These are phyloP conservation scores for Erethizon dorsatum DNA, from an alignment of 2,797 vertebrate species.

Conservation along the genomic window DNA sequence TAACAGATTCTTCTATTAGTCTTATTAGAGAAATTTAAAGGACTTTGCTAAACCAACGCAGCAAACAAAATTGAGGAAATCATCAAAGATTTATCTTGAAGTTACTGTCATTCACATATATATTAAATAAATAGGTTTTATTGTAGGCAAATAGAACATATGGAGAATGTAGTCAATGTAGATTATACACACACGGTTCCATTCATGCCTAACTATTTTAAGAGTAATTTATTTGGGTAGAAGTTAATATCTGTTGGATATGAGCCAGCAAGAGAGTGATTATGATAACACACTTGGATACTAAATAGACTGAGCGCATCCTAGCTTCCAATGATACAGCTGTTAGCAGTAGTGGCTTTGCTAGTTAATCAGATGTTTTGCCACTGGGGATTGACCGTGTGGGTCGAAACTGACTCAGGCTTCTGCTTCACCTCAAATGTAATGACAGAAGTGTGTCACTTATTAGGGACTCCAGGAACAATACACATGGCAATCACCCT, in stretches of 20 bases:
- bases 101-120: neutral
- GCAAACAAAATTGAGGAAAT: neutral
- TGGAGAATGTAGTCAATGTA: no score
- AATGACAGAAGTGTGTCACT: slow-evolving; percentile 80
- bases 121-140: neutral
- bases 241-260: slow-evolving; percentile 68
- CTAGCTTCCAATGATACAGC: slow-evolving; percentile 72
- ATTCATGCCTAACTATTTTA: slow-evolving; percentile 60
- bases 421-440: slow-evolving; percentile 80
- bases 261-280: slow-evolving; percentile 65
- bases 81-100: neutral
- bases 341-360: slow-evolving; percentile 76
- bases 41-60: neutral
- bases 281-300: slow-evolving; percentile 72
- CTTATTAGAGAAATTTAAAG: neutral
- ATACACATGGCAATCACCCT: slow-evolving; percentile 54
- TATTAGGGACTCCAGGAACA: slow-evolving; percentile 76
- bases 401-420: slow-evolving; percentile 74
- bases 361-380: slow-evolving; percentile 82
- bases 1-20: neutral
- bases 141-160: neutral
- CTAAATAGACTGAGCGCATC: slow-evolving; percentile 72
- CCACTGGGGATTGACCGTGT: slow-evolving; percentile 77
- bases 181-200: neutral
- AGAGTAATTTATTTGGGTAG: slow-evolving; percentile 64